Conservation (phyloP, 2,113 vertebrate species). For the Hyperoodon ampullatus region DNA sequence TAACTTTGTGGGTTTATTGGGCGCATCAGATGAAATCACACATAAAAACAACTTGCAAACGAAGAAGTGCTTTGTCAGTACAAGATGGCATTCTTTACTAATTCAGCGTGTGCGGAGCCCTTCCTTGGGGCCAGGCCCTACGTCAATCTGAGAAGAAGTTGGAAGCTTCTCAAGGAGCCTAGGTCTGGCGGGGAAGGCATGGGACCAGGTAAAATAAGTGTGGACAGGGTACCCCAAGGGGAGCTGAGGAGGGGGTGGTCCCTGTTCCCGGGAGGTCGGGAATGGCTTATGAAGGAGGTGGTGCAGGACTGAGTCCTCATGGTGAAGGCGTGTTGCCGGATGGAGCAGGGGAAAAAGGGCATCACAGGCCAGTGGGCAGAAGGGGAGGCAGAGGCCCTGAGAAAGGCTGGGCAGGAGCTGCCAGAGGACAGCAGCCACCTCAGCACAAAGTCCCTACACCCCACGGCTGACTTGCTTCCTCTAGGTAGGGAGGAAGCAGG, state of each 20-base stretch:
- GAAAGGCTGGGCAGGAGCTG: neutral
- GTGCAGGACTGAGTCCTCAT: neutral
- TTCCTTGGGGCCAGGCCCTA: neutral
- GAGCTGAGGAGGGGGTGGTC: neutral
- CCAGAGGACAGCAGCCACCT: neutral
- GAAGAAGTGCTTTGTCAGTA: neutral
- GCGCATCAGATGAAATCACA: neutral
- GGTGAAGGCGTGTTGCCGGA: accelerated
- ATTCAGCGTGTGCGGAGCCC: no score
- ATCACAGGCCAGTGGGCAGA: neutral
- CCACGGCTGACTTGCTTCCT: neutral
- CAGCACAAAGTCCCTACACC: neutral
- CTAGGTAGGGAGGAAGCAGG: neutral
- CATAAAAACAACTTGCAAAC: neutral
- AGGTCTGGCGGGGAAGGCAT: neutral
- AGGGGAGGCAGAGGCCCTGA: neutral
- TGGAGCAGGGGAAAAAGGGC: neutral
- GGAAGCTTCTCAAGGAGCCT: neutral
- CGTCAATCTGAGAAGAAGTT: neutral
- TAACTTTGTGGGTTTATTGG: neutral
- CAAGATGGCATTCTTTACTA: neutral
- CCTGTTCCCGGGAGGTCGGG: neutral
- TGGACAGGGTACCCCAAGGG: neutral
- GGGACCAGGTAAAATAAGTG: neutral
- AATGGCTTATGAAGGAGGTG: neutral